Percentiles rank a stretch among this genome's conserved stretches.
Evolutionary conservation across 2,888 invertebrate genomes (phyloP).

Genomic region (Anagyrus pseudococci): DNA sequence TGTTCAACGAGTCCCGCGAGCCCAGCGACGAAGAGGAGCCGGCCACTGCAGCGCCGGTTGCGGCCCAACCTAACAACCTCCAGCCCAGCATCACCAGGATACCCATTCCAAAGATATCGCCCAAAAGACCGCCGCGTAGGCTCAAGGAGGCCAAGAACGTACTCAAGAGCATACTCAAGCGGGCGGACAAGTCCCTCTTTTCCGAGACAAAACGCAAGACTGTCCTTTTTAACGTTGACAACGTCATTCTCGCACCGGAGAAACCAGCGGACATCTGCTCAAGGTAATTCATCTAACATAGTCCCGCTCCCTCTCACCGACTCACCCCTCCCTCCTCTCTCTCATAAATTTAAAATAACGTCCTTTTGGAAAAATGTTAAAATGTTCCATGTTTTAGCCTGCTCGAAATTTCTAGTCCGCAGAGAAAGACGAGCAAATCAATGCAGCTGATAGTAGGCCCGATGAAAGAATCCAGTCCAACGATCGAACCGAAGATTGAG

Average conservation of each 20-base stretch:
- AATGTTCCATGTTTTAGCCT: no score
- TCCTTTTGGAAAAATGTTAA: no score
- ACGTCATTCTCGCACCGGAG: constrained; percentile 58
- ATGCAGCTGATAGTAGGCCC: neutral
- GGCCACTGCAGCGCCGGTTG: no score
- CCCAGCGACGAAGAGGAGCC: constrained; percentile 50
- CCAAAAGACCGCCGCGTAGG: constrained; percentile 70
- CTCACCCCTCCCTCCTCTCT: no score
- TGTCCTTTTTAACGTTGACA: constrained; percentile 58
- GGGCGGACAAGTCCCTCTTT: constrained; percentile 42
- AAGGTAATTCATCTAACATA: no score
- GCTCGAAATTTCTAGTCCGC: constrained; percentile 24
- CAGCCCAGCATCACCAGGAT: constrained; percentile 48
- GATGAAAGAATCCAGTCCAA: neutral
- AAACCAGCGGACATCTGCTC: constrained; percentile 44
- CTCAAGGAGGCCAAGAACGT: constrained; percentile 61
- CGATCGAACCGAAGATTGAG: neutral
- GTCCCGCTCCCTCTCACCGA: no score
- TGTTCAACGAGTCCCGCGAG: constrained; percentile 66
- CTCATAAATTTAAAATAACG: no score
- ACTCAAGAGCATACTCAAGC: constrained; percentile 54
- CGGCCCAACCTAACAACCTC: no score
- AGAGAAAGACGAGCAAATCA: constrained; percentile 24
- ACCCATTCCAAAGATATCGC: constrained; percentile 64
- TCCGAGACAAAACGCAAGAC: constrained; percentile 50